A percentile compares a stretch with the other conserved stretches of the same genome.
Conservation (phyloP, 1,140 invertebrate genomes). For the Heliconius hermathena region DNA sequence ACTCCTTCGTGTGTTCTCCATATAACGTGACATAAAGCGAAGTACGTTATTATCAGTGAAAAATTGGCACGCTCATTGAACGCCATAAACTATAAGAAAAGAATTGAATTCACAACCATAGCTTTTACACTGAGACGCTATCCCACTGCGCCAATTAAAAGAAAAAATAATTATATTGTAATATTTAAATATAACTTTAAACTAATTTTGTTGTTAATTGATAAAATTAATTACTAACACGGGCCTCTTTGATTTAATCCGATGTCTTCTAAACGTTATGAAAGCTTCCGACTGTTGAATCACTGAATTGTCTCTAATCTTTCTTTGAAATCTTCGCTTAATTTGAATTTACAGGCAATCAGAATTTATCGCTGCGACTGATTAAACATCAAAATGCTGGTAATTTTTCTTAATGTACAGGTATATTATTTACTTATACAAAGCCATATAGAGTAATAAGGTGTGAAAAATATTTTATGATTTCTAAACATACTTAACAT, state of each 20-base stretch:
- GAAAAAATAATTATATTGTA: background rate
- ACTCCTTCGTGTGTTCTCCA: too few species aligned
- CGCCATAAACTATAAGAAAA: too few species aligned
- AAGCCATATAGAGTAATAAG: background rate
- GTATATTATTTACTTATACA: background rate
- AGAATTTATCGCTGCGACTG: background rate
- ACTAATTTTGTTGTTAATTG: background rate
- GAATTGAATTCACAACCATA: too few species aligned
- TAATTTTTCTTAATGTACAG: background rate
- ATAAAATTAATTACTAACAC: background rate
- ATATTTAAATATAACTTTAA: background rate
- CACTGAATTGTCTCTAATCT: conserved; percentile 9
- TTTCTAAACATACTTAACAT: too few species aligned
- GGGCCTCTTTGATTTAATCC: conserved; percentile 4
- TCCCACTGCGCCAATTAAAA: too few species aligned
- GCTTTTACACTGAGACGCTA: too few species aligned
- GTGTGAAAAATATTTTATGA: too few species aligned
- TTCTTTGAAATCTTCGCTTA: conserved; percentile 10
- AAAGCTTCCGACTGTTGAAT: background rate
- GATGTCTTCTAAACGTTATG: conserved; percentile 11
- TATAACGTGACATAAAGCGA: too few species aligned
- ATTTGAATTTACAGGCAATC: conserved; percentile 10
- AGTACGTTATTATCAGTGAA: too few species aligned
- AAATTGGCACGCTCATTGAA: too few species aligned
- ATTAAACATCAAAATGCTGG: background rate